These are phyloP conservation scores for Phalacrocorax aristotelis DNA, from an alignment of 2,113 vertebrate genomes.

Conservation along the genomic window DNA sequence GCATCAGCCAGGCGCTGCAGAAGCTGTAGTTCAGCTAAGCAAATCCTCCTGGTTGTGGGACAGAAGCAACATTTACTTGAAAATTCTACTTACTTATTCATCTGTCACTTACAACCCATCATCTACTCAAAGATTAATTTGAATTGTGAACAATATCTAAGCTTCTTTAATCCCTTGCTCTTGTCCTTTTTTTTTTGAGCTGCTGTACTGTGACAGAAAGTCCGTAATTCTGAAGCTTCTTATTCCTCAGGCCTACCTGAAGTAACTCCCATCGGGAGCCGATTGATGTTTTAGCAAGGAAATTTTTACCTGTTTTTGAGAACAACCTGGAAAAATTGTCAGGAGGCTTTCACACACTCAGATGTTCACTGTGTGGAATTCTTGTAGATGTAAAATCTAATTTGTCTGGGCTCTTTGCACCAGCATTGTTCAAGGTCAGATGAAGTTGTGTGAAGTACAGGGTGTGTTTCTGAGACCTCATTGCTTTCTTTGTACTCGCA, in stretches of 20 bases:
- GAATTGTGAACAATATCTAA: conserved; percentile 60
- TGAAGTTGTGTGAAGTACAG: conserved; percentile 1
- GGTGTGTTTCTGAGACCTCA: neutral
- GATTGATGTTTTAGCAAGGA: conserved; percentile 45
- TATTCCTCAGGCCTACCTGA: conserved; percentile 45
- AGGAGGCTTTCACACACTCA: conserved; percentile 31
- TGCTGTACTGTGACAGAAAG: conserved; percentile 33
- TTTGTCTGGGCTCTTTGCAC: conserved; percentile 27
- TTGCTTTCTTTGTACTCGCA: neutral
- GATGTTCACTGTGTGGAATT: conserved; percentile 13
- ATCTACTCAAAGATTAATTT: conserved; percentile 60
- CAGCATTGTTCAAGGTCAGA: conserved; percentile 34
- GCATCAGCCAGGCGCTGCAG: neutral
- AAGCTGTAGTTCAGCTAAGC: neutral
- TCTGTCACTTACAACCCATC: conserved; percentile 47
- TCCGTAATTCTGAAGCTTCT: conserved; percentile 35
- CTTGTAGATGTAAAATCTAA: conserved; percentile 48
- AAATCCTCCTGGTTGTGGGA: conserved; percentile 16
- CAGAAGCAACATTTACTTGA: conserved; percentile 39
- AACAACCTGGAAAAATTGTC: conserved; percentile 49
- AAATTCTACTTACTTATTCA: conserved; percentile 47
- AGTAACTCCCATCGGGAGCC: conserved; percentile 13
- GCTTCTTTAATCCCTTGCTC: conserved; percentile 61
- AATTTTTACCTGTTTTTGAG: conserved; percentile 50
- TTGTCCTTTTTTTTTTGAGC: conserved; percentile 58